Base-by-base conservation (phyloP, 92 coral and sea anemone species). In the Epizoanthus ramosus region DNA sequence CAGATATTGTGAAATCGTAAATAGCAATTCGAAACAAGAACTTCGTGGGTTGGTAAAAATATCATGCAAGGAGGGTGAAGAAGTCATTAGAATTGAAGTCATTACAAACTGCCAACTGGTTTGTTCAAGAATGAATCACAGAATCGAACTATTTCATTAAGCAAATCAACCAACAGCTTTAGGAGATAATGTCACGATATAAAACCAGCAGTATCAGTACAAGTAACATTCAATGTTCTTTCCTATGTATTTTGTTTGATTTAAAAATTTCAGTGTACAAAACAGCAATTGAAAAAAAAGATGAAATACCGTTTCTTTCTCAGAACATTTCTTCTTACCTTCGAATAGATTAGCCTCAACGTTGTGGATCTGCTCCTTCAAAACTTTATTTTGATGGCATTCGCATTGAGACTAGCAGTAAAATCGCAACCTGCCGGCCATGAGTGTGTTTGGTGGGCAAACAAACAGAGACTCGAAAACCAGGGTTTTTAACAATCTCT, bases 381-480 rank as follows among this genome's bases (percentile, higher is more conserved):
- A 19, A n/a, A 77, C 4, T 19, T 77, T 8, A 24, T 39, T 28
- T 60, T 4, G 22, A 22, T 61, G 22, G 17, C 19, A 39, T 39
- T 60, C 71, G 6, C 15, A 39, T 59, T n/a, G 59, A 22, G 22
- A 35, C 70, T 21, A 58, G 66, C 41, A 13, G 82, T 7, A 41
- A 37, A 19, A 58, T 41, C 63, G 41, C 71, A 22, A 77, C 60
- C 82, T 61, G 82, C 24, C 52, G 70, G 57, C 3, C 22, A 14
- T 35, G 71, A 77, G 82, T 59, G 68, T 43, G 66, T 77, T 77
- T 77, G 71, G 56, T 43, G 43, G 64, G 35, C 45, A 77, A 77
- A 77, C 59, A 61, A 77, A 77, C 82, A 77, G 28, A 24, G 28
- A 19, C 22, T 60, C 56, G 35, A 59, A 15, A 76, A 39, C 67